These are phyloP conservation scores for Polylopha cassiicola DNA, from an alignment of 2,888 invertebrate genomes.

Conservation along the genomic window DNA sequence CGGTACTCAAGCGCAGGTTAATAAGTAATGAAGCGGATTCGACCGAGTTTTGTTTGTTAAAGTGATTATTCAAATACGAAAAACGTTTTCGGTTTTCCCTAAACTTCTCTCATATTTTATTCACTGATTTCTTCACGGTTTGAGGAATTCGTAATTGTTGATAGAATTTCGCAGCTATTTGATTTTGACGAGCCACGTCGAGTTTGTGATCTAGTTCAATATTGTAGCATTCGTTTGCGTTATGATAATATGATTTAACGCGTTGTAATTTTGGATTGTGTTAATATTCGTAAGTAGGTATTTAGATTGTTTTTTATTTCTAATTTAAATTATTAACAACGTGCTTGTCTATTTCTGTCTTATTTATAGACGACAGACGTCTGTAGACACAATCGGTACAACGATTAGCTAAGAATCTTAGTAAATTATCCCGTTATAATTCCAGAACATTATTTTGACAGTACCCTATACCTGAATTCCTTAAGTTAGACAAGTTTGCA, in stretches of 20 bases:
- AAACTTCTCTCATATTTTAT: constrained; percentile 75
- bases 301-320: too few species aligned
- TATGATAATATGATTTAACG: too few species aligned
- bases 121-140: constrained; percentile 69
- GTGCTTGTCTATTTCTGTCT: too few species aligned
- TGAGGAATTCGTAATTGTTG: constrained; percentile 61
- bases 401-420: too few species aligned
- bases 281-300: too few species aligned
- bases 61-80: constrained; percentile 76
- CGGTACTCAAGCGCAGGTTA: constrained; percentile 61
- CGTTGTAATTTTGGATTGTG: too few species aligned
- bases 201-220: constrained; percentile 19
- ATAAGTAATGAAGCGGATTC: constrained; percentile 73
- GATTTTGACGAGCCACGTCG: constrained; percentile 22
- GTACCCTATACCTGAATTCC: too few species aligned
- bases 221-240: constrained; percentile 3
- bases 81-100: constrained; percentile 72
- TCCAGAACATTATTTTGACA: too few species aligned
- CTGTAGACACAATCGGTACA: too few species aligned
- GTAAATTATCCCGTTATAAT: too few species aligned
- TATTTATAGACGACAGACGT: too few species aligned
- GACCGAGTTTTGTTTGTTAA: constrained; percentile 72
- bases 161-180: constrained; percentile 45
- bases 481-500: constrained; percentile 1
- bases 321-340: too few species aligned